These are phyloP conservation scores for Lineus longissimus DNA, from an alignment of 1,140 invertebrate genomes.

Conservation along the genomic window DNA sequence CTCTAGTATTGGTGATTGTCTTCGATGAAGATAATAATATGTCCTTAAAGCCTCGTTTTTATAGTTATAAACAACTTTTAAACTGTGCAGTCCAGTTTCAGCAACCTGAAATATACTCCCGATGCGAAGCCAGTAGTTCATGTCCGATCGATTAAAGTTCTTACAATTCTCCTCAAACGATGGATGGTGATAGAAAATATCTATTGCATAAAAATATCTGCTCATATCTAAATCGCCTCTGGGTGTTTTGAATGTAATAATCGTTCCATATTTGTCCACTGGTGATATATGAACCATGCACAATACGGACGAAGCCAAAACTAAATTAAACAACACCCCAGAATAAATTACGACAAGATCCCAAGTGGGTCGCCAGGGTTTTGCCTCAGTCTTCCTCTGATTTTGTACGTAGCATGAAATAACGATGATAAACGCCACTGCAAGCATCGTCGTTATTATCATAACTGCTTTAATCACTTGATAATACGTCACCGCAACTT, in stretches of 20 bases:
- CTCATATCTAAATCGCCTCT: neutral
- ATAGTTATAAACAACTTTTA: too few species aligned
- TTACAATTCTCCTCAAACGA: neutral
- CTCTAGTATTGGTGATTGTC: too few species aligned
- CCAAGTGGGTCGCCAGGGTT: neutral
- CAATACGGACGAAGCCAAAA: neutral
- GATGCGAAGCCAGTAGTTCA: too few species aligned
- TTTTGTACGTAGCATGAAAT: neutral
- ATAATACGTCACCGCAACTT: constrained; percentile 42
- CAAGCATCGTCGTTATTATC: constrained; percentile 20
- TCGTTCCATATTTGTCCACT: neutral
- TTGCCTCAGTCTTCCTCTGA: neutral
- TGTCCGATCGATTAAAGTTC: too few species aligned
- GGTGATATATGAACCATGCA: neutral
- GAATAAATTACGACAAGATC: neutral
- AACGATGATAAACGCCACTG: neutral
- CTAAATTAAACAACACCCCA: neutral
- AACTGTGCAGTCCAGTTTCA: too few species aligned
- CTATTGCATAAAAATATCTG: neutral
- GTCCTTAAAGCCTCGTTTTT: too few species aligned
- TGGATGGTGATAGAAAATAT: neutral
- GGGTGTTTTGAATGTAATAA: neutral
- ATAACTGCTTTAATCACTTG: constrained; percentile 37
- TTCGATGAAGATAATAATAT: too few species aligned
- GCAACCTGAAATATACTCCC: too few species aligned